These are phyloP conservation scores for Seira ritae DNA, from an alignment of 2,888 invertebrate species.

Conservation along the genomic window DNA sequence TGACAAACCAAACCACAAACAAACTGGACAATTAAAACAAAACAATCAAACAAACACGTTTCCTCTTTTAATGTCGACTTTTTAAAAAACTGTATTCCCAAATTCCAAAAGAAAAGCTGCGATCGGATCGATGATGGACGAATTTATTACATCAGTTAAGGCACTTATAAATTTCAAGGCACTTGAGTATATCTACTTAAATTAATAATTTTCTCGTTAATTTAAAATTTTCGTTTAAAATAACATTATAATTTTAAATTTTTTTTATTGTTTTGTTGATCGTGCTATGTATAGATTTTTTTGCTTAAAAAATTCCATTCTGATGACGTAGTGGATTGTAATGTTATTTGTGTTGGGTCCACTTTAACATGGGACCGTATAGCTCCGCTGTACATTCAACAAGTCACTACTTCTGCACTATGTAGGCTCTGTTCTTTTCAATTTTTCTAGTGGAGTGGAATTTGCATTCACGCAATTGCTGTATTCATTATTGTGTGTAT, in stretches of 20 bases:
- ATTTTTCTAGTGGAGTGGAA: no score
- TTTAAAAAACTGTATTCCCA: background rate
- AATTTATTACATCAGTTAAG: background rate
- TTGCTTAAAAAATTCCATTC: slow-evolving; percentile 68
- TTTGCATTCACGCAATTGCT: no score
- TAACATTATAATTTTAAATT: slow-evolving; percentile 27
- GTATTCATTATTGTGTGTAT: no score
- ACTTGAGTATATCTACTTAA: background rate
- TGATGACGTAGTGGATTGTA: slow-evolving; percentile 64
- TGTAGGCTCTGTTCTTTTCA: no score
- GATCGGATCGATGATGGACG: no score
- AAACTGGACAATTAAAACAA: background rate
- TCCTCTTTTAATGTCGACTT: background rate
- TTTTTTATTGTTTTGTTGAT: background rate
- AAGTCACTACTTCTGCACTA: no score
- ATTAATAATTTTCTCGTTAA: background rate
- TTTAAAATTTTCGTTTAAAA: slow-evolving; percentile 17
- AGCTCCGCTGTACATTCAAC: background rate
- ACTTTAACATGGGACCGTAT: background rate
- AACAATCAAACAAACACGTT: background rate
- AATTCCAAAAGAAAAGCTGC: no score
- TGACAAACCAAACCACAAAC: background rate
- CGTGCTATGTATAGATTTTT: slow-evolving; percentile 53
- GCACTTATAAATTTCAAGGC: background rate
- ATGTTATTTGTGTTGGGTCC: slow-evolving; percentile 14